phyloP scores from a whole-genome alignment of 2,797 vertebrate genomes.

The Halcyon badia region DNA sequence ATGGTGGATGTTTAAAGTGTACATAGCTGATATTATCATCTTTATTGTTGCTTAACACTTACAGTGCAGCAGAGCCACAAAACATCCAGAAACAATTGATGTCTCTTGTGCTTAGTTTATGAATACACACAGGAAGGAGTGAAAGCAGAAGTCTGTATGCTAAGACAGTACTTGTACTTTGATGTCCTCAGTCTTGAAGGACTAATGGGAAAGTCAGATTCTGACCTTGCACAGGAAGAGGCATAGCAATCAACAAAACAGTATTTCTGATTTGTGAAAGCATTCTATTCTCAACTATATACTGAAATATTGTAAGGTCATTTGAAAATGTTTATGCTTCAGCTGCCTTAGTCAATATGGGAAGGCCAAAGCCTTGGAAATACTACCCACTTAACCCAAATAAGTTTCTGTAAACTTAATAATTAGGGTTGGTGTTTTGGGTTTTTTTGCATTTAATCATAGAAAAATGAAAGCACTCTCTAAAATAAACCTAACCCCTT shows the following conservation, averaged over 20 bases:
- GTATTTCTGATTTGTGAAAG: neutral
- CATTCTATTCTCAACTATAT: neutral
- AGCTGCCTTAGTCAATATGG: neutral
- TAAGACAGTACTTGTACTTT: too few relatives aligned
- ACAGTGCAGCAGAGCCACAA: neutral
- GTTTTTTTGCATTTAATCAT: neutral
- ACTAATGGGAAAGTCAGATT: neutral
- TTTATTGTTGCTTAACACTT: neutral
- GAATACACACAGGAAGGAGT: neutral
- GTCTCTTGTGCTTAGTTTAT: neutral
- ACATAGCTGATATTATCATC: neutral
- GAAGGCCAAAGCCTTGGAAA: neutral
- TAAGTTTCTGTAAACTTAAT: neutral
- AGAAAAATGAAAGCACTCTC: neutral
- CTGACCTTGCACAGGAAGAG: neutral
- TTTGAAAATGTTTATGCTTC: neutral
- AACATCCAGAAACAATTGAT: neutral
- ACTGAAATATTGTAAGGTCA: neutral
- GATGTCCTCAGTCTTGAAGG: too few relatives aligned
- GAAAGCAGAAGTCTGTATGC: too few relatives aligned
- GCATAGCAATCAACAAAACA: neutral
- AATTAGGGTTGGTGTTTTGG: accelerated
- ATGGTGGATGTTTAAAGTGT: conserved; percentile 22
- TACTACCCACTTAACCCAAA: neutral
- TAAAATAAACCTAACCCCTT: accelerated